These are phyloP conservation scores for Leucoraja erinaceus DNA, from an alignment of 2,113 vertebrate species.

Conservation along the genomic window DNA sequence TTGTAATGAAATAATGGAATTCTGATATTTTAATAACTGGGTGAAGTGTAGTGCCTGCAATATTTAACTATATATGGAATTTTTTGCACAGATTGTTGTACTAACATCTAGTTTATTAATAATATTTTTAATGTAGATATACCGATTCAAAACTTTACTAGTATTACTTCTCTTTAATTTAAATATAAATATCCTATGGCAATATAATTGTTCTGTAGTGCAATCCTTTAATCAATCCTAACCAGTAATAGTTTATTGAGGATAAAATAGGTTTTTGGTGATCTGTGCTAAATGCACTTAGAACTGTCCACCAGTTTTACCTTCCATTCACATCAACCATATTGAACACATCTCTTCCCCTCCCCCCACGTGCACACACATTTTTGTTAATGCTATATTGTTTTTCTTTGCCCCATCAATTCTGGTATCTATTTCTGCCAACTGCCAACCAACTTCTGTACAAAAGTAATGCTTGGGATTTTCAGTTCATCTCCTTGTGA, in stretches of 20 bases:
- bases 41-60: neutral
- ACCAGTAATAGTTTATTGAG: neutral
- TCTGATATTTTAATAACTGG: slow-evolving; percentile 21
- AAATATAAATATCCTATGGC: neutral
- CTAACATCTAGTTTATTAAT: slow-evolving; percentile 24
- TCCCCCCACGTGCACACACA: too few relatives aligned
- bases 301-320: too few relatives aligned
- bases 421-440: neutral
- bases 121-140: neutral
- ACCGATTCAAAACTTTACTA: neutral
- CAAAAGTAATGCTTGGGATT: neutral
- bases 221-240: neutral
- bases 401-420: too few relatives aligned
- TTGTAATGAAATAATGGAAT: slow-evolving; percentile 10
- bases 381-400: too few relatives aligned
- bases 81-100: neutral
- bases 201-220: neutral
- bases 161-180: neutral
- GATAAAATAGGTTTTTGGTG: too few relatives aligned
- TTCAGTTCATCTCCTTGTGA: neutral
- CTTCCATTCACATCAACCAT: too few relatives aligned
- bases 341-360: too few relatives aligned
- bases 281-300: too few relatives aligned
- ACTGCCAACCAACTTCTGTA: neutral
- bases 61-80: slow-evolving; percentile 17